Evolutionary conservation across 2,888 invertebrate genomes (phyloP).

Genomic region (Crematogaster levior): DNA sequence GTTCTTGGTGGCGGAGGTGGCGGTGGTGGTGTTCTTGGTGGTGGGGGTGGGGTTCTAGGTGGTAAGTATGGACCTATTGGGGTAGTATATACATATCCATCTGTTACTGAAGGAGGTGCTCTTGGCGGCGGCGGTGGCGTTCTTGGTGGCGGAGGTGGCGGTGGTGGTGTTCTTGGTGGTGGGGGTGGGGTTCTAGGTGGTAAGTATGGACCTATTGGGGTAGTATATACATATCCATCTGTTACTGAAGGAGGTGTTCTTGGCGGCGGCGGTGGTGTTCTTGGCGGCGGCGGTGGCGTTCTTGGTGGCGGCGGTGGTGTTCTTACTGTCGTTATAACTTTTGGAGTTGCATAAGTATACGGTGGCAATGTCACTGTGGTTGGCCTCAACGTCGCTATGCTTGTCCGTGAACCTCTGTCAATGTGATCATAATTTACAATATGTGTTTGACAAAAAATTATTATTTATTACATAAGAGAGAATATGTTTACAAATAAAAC

Average conservation of each 20-base stretch:
- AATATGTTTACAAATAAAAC: background rate
- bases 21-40: slow-evolving; percentile 72
- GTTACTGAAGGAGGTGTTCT: no score
- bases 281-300: background rate
- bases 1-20: slow-evolving; percentile 71
- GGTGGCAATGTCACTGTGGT: slow-evolving; percentile 70
- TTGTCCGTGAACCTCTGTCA: slow-evolving; percentile 17
- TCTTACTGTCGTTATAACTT: slow-evolving; percentile 55
- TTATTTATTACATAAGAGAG: slow-evolving; percentile 9
- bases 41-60: slow-evolving; percentile 74
- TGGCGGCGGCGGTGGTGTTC: no score
- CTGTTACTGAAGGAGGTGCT: slow-evolving; percentile 23
- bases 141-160: background rate
- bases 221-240: background rate
- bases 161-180: slow-evolving; percentile 39
- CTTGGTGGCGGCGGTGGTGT: slow-evolving; percentile 71
- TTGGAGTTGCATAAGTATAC: background rate
- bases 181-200: no score
- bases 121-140: slow-evolving; percentile 68
- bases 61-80: slow-evolving; percentile 58
- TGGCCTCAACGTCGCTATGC: slow-evolving; percentile 39
- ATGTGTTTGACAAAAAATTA: background rate
- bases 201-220: no score
- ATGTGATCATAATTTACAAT: slow-evolving; percentile 5
- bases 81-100: slow-evolving; percentile 56